Evolutionary conservation across 2,113 vertebrate species (phyloP), one percentile per base, ranked within the genome.

Genomic region (Vulpes lagopus): DNA sequence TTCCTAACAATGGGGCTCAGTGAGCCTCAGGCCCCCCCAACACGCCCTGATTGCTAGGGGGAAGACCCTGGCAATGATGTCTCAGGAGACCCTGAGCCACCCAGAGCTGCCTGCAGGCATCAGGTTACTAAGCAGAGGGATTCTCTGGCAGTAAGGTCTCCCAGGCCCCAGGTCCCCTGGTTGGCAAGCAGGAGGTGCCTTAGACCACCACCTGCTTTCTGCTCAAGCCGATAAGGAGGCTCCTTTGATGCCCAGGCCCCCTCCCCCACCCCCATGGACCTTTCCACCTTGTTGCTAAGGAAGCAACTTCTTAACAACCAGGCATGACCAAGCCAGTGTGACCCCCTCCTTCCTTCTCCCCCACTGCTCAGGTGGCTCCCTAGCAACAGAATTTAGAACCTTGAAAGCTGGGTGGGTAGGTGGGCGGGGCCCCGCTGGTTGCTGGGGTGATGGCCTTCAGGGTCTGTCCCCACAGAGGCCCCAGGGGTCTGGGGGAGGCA

Each of bases 381-480:
- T 73, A 49, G 96, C 89, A 96, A 98, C 89, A 93, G 98, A 98
- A 98, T 89, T 96, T 53, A 79, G 96, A 98, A 95, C 35, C 51
- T 25, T 65, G 85, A 65, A 79, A 86, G 67, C 25, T 79, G 30
- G 60, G 91, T 0, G 71, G 92, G 95, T 32, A 19, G 60, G 43
- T 3, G 84, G 98, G 97, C 0, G 73, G 92, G 97, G 96, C 95
- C 62, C 9, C 57, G 35, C 73, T 2, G 15, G 96, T 97, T 96
- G 83, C 97, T 94, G 84, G 81, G 89, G 95, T 53, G 89, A 89
- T 67, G 89, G 89, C 85, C 59, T 35, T 60, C 65, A 8, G 35
- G 89, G 73, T 82, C 81, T 71, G 71, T 79, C 32, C 38, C 83
- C 98, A 97, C 57, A 97, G 92, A 94, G 79, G 96, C 32, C 83